Base-by-base conservation (phyloP, 1,140 invertebrate genomes). In the Homarus americanus region DNA sequence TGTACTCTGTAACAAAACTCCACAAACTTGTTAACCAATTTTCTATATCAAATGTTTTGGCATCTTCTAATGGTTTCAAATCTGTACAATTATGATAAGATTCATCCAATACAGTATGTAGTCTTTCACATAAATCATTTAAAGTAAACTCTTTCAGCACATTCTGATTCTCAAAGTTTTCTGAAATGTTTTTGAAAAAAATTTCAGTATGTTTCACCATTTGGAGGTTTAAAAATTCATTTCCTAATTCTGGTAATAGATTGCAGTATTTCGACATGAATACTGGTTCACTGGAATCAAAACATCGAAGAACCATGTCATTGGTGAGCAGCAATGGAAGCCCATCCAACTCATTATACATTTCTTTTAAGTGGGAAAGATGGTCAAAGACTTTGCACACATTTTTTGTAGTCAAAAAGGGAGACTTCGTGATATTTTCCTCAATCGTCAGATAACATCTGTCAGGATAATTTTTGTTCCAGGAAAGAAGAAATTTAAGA, bases 311-410 rank as follows among this genome's bases (percentile, higher is more conserved):
- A 15, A 79, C 10, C 15, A 28, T n/a, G 53, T 87, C 85, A 41
- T 79, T 69, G n/a, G 85, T 87, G 34, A 87, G 20, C 53, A 87
- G 49, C 38, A 87, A 17, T 12, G 85, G 85, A 63, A 87, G 38
- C 12, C 78, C 41, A 24, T 66, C 66, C 9, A 87, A 38, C 15
- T 73, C 20, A 34, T 24, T 66, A 24, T 4, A 10, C 4, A 63
- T 40, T 4, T 58, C 24, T 58, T 58, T 15, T 20, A 24, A 58
- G 5, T 15, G 5, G 17, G 53, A 10, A 32, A 87, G 12, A 58
- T 87, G 79, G 15, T 9, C 28, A 2, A 80, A 63, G 28, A 79
- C 40, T n/a, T 40, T 28, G 24, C n/a, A 24, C 7, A 79, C 85
- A 87, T 87, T 87, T 24, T 40, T 24, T 58, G 12, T 0, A 28